Conservation (phyloP, 2,888 invertebrate species). For the Pristionchus exspectatus region DNA sequence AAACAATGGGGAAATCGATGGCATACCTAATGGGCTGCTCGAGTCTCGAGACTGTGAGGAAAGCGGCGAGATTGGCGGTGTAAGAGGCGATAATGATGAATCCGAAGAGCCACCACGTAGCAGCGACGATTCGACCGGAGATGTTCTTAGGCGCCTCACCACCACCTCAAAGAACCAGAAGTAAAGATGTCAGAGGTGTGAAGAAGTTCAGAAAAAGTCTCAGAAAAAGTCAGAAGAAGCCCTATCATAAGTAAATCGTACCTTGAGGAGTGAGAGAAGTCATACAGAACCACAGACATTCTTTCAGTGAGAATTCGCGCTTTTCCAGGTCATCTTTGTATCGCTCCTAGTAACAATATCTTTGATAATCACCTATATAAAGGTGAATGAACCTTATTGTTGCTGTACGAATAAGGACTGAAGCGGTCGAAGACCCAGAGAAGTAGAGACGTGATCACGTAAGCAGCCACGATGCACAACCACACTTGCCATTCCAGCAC, state of each 20-base stretch:
- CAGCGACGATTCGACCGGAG: constrained; percentile 94
- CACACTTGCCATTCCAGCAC: constrained; percentile 93
- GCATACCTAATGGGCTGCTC: constrained; percentile 66
- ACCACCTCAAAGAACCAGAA: constrained; percentile 84
- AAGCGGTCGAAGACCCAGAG: constrained; percentile 97
- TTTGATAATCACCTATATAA: not conserved
- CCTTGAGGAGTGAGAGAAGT: constrained; percentile 93
- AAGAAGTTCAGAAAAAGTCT: not conserved
- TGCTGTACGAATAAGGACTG: constrained; percentile 96
- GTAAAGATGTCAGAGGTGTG: too few species aligned
- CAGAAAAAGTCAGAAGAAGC: not conserved
- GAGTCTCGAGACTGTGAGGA: constrained; percentile 86
- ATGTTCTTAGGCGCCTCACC: constrained; percentile 97
- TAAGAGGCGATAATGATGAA: constrained; percentile 99
- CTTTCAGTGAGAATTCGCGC: constrained; percentile 93
- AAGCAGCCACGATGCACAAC: constrained; percentile 95
- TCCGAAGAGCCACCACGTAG: constrained; percentile 96
- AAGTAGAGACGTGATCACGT: constrained; percentile 93
- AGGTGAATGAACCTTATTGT: constrained; percentile 83
- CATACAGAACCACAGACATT: constrained; percentile 99
- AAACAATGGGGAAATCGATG: not conserved
- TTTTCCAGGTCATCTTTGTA: constrained; percentile 86
- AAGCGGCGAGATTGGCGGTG: constrained; percentile 97
- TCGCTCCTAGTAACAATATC: constrained; percentile 83
- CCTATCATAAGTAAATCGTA: constrained; percentile 61